Evolutionary conservation across 2,888 invertebrate species (phyloP).

Genomic region (Acleris cristana): DNA sequence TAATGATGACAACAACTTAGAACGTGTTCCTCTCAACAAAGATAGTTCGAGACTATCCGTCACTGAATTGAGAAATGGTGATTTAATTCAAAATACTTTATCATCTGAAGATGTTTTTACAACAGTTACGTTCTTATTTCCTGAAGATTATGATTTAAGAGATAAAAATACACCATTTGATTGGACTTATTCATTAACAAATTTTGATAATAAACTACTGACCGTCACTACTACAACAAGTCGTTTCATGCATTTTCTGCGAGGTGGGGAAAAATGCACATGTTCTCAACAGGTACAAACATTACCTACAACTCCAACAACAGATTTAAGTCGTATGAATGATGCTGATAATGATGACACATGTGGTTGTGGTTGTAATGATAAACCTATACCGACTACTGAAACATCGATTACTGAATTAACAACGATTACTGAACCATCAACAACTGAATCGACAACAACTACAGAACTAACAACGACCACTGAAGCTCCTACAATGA

Average conservation of each 20-base stretch:
- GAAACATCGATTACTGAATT: conserved; percentile 9
- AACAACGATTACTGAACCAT: conserved; percentile 24
- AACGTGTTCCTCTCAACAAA: too few species aligned
- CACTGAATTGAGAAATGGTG: too few species aligned
- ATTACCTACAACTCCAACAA: background rate
- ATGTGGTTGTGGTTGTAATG: background rate
- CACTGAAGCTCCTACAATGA: background rate
- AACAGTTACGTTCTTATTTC: too few species aligned
- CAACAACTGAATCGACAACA: background rate
- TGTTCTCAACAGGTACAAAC: background rate
- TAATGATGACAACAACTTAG: too few species aligned
- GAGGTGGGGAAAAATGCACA: background rate
- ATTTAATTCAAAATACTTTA: too few species aligned
- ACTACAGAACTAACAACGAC: background rate
- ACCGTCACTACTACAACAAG: background rate
- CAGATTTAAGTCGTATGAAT: background rate
- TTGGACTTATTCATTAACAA: conserved; percentile 1
- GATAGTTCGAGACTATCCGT: too few species aligned
- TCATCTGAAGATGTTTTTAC: too few species aligned
- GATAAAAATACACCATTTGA: too few species aligned
- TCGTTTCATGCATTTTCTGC: background rate
- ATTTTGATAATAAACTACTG: background rate
- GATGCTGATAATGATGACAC: background rate
- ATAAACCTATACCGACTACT: background rate
- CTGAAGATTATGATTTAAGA: too few species aligned